Conservation (phyloP, 1,140 invertebrate genomes). For the Bombus fervidus region DNA sequence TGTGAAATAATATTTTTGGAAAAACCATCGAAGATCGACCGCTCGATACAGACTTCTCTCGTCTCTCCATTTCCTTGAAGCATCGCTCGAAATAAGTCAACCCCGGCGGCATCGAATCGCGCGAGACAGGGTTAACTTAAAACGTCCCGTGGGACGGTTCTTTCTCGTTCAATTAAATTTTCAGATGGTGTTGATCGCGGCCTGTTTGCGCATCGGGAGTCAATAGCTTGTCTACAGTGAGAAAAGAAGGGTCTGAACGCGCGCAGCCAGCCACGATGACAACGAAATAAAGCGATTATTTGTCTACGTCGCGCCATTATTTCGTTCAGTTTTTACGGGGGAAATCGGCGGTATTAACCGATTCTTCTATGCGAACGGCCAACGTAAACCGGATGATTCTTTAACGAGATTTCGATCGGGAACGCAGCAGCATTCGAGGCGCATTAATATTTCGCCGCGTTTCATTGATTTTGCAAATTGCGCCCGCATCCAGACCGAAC, state of each 20-base stretch:
- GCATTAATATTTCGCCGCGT: constrained; percentile 49
- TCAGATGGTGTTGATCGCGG: constrained; percentile 31
- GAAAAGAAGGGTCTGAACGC: neutral
- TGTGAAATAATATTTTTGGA: neutral
- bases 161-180: constrained; percentile 23
- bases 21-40: neutral
- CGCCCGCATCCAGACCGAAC: neutral
- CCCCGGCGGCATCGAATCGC: neutral
- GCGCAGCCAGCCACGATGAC: neutral
- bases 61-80: neutral
- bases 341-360: constrained; percentile 19
- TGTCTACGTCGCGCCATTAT: constrained; percentile 32
- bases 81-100: neutral
- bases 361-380: neutral
- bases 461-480: constrained; percentile 52
- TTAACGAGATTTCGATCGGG: constrained; percentile 44
- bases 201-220: constrained; percentile 24
- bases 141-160: neutral
- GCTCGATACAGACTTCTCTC: neutral
- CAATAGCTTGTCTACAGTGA: neutral
- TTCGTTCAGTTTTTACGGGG: constrained; percentile 3
- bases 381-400: constrained; percentile 39
- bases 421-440: constrained; percentile 21
- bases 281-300: constrained; percentile 43
- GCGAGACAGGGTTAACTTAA: neutral